A percentile compares a stretch with the other conserved stretches of the same genome.
phyloP scores from a whole-genome alignment of 2,888 invertebrate genomes.

The Tholera decimalis region DNA sequence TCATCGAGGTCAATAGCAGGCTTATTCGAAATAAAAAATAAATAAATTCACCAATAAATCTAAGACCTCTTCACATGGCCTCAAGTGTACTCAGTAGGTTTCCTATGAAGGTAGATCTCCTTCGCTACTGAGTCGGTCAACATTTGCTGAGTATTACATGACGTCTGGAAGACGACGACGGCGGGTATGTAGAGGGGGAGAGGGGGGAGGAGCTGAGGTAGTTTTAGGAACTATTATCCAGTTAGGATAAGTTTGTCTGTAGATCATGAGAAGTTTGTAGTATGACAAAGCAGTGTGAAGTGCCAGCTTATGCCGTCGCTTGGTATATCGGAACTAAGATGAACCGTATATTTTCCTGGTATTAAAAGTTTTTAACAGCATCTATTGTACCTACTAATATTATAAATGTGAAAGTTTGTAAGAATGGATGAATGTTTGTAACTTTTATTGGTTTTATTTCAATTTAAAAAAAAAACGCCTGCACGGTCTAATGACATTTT shows the following conservation, averaged over 20 bases:
- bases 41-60: constrained; percentile 31
- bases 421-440: no score
- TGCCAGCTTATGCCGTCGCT: background rate
- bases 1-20: no score
- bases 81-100: constrained; percentile 44
- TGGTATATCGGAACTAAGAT: no score
- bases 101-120: constrained; percentile 36
- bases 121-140: constrained; percentile 45
- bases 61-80: constrained; percentile 20
- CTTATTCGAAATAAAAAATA: no score
- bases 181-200: background rate
- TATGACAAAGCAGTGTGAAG: background rate
- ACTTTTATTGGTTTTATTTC: no score
- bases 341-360: no score
- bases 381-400: no score
- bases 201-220: background rate
- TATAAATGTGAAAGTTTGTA: no score
- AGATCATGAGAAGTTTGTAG: background rate
- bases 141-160: constrained; percentile 58
- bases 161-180: constrained; percentile 35
- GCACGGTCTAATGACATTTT: no score
- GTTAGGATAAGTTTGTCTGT: constrained; percentile 18
- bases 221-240: constrained; percentile 20
- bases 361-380: no score
- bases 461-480: no score